phyloP scores from a whole-genome alignment of 2,797 vertebrate genomes.

The Peromyscus eremicus region DNA sequence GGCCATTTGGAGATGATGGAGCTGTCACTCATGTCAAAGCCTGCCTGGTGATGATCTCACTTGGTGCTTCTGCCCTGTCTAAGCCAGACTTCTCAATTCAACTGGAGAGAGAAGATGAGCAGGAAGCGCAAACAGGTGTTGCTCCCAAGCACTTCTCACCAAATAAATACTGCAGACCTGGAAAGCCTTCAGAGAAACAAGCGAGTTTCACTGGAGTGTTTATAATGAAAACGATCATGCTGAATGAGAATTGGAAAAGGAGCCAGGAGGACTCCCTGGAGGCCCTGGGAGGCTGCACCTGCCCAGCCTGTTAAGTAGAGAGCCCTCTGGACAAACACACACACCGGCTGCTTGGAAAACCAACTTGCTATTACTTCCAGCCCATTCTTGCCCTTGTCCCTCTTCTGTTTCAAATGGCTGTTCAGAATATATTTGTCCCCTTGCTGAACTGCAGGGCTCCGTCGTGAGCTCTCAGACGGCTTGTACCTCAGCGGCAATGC shows the following conservation, averaged over 20 bases:
- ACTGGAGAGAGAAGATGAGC: not conserved
- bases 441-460: not conserved
- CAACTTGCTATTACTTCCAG: not conserved
- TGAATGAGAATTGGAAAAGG: not conserved
- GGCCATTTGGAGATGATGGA: not conserved
- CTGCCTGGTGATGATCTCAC: not conserved
- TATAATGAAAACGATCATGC: not conserved
- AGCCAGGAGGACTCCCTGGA: not conserved
- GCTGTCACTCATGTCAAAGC: not conserved
- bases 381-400: not conserved
- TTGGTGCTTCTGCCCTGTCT: not conserved
- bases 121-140: not conserved
- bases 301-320: not conserved
- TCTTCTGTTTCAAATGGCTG: not conserved
- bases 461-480: not conserved
- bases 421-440: not conserved
- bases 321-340: not conserved
- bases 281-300: not conserved
- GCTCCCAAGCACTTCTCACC: not conserved
- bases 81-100: not conserved
- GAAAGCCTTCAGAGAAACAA: conserved; percentile 43
- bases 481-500: not conserved
- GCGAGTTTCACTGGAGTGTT: not conserved
- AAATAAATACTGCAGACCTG: not conserved
- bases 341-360: not conserved